A percentile compares a stretch with the other conserved stretches of the same genome.
Conservation (phyloP, 2,888 invertebrate genomes). For the Phragmatobia fuliginosa region DNA sequence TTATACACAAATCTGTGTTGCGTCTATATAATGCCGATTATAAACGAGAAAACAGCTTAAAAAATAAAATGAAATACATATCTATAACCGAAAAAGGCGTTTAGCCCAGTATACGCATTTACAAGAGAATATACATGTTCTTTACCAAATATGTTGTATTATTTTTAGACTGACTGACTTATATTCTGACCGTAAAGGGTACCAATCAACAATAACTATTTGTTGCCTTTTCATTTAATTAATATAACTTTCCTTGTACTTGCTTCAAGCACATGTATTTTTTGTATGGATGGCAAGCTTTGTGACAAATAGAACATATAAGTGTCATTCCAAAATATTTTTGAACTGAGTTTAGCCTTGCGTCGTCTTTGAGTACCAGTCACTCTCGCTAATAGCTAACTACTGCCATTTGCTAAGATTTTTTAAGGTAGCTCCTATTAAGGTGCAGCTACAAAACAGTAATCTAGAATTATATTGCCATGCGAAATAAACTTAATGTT, state of each 20-base stretch:
- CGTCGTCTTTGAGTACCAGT: constrained; percentile 62
- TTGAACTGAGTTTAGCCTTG: constrained; percentile 65
- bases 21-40: no score
- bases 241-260: background rate
- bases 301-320: constrained; percentile 65
- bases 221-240: background rate
- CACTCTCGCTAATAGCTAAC: constrained; percentile 41
- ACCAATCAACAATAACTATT: background rate
- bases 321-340: constrained; percentile 67
- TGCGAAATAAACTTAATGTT: background rate
- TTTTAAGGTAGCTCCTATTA: background rate
- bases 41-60: no score
- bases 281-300: constrained; percentile 51
- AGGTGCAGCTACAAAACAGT: background rate
- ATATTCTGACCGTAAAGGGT: no score
- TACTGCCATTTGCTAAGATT: background rate
- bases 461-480: background rate
- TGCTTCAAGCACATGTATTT: constrained; percentile 41
- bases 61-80: background rate
- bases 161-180: no score
- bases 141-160: background rate
- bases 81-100: background rate
- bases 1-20: no score
- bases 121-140: background rate
- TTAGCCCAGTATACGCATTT: no score